Evolutionary conservation across 92 coral and sea anemone genomes (phyloP), one percentile per base, ranked within the genome.

Genomic region (Heteractis magnifica): DNA sequence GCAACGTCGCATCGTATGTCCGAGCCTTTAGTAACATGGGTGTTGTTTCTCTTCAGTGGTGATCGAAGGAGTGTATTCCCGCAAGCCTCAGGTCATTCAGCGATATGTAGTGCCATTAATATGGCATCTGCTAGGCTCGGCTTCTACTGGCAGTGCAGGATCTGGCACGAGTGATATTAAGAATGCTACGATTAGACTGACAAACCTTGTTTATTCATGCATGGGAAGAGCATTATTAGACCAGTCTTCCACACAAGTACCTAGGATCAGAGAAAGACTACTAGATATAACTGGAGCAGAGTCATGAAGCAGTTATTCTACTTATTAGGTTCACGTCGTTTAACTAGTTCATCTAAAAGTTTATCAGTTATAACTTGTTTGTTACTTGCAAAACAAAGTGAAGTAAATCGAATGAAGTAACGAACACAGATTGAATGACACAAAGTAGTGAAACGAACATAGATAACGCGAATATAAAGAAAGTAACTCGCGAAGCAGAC

Each of bases 111-210:
- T 96, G 1, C 98, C 99, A 59, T 81, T 96, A 60, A 52, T 96
- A 87, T 96, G 99, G 99, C 90, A 85, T 77, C 94, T 94, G n/a
- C 91, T 96, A 4, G 93, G 90, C 91, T 82, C 95, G 21, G 78
- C 93, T 26, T 88, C 90, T 81, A 84, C 94, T 41, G 89, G 95
- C 49, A 92, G 94, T 60, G 94, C 95, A 13, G 95, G 94, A 51
- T 82, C 93, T 52, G 95, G 91, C 6, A 96, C 87, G 84, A 76
- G 89, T 59, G 84, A 77, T 34, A 76, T 92, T 65, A 90, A 88
- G 86, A 85, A 85, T 51, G 93, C 93, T 15, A 84, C 93, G 5
- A 85, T 74, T 51, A 82, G 77, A 21, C 86, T 96, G 20, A 79
- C 99, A 8, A 84, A 49, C 20, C 75, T 86, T 60, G 90, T 96